These are phyloP conservation scores for Aquatica leii DNA, from an alignment of 2,888 invertebrate genomes.

Conservation along the genomic window DNA sequence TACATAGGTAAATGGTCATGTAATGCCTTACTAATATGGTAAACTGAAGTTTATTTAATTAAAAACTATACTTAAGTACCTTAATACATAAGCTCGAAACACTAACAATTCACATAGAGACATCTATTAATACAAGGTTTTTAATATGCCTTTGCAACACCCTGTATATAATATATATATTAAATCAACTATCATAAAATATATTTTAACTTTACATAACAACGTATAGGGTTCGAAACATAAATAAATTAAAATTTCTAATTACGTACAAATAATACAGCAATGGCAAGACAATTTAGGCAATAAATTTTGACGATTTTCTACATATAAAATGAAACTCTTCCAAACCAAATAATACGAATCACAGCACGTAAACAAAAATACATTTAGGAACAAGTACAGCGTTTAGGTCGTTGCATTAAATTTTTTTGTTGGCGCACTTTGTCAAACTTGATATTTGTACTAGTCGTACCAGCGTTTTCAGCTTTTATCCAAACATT, in stretches of 20 bases:
- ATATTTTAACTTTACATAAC: slow-evolving; percentile 39
- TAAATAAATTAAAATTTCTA: slow-evolving; percentile 40
- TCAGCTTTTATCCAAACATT: too few species aligned
- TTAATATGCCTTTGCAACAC: slow-evolving; percentile 6
- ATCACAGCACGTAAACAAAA: slow-evolving; percentile 61
- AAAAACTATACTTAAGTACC: slow-evolving; percentile 46
- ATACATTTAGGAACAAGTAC: slow-evolving; percentile 58
- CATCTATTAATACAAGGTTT: slow-evolving; percentile 1
- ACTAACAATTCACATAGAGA: slow-evolving; percentile 27
- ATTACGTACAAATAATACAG: slow-evolving; percentile 57
- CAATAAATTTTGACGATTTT: slow-evolving; percentile 46
- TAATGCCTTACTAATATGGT: slow-evolving; percentile 59
- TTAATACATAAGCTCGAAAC: slow-evolving; percentile 40
- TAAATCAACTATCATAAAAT: slow-evolving; percentile 32
- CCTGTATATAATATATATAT: slow-evolving; percentile 20
- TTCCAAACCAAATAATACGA: slow-evolving; percentile 44
- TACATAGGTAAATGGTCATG: slow-evolving; percentile 56
- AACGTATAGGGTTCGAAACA: slow-evolving; percentile 33
- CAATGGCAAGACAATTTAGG: slow-evolving; percentile 62
- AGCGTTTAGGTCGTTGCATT: slow-evolving; percentile 16
- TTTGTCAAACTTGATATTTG: too few species aligned
- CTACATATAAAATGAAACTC: slow-evolving; percentile 30
- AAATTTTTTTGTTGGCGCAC: too few species aligned
- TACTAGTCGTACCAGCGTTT: too few species aligned
- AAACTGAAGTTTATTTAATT: slow-evolving; percentile 56